phyloP scores from a whole-genome alignment of 2,113 vertebrate genomes.

The Romanogobio albipinnatus region DNA sequence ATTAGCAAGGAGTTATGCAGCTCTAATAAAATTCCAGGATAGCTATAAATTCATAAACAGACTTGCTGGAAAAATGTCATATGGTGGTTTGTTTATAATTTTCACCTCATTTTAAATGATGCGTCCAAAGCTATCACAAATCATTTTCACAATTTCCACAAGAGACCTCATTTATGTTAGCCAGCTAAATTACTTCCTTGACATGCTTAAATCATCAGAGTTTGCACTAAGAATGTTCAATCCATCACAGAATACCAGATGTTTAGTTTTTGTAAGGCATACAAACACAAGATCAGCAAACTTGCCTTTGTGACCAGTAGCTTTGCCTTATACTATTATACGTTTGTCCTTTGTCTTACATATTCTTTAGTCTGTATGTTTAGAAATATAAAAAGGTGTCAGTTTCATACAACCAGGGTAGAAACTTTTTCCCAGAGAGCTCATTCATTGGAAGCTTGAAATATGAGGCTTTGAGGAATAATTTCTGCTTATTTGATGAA shows the following conservation, averaged over 20 bases:
- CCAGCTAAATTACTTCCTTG: not conserved
- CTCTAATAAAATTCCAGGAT: not conserved
- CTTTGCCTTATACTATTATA: not conserved
- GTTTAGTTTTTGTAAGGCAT: not conserved
- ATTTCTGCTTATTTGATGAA: not conserved
- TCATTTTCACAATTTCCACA: not conserved
- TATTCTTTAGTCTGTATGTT: not conserved
- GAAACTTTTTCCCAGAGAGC: not conserved
- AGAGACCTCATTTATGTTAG: conserved; percentile 17
- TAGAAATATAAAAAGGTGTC: not conserved
- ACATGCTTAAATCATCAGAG: not conserved
- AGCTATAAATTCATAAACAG: not conserved
- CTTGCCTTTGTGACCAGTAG: not conserved
- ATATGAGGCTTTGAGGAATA: not conserved
- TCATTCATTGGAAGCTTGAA: conserved; percentile 1
- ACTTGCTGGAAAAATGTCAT: not conserved
- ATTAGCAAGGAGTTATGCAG: not conserved
- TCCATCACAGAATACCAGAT: not conserved
- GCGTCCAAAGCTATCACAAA: not conserved
- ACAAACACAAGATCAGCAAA: not conserved
- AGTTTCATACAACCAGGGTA: not conserved
- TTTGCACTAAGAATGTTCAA: not conserved
- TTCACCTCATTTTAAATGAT: conserved; percentile 3
- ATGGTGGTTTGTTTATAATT: not conserved
- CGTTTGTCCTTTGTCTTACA: not conserved